These are phyloP conservation scores for Venustaconcha ellipsiformis DNA, from an alignment of 1,140 invertebrate genomes.

Conservation along the genomic window DNA sequence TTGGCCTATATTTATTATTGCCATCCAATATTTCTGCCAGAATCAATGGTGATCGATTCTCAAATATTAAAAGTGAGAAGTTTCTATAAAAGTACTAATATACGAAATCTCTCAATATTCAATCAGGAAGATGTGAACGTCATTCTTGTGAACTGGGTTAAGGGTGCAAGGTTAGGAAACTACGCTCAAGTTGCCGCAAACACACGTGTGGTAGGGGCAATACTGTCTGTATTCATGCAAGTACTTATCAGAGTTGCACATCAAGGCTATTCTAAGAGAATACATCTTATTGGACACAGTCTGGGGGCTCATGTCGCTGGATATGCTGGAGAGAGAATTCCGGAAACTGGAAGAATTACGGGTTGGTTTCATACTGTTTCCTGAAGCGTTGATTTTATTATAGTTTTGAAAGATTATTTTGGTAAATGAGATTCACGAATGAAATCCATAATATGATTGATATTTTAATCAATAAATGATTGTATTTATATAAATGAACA, in stretches of 20 bases:
- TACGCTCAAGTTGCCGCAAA: constrained; percentile 94
- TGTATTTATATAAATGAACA: not conserved
- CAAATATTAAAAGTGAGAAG: no score
- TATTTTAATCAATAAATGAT: not conserved
- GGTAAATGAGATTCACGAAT: not conserved
- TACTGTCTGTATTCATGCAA: constrained; percentile 82
- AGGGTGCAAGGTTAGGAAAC: constrained; percentile 84
- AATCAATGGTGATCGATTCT: no score
- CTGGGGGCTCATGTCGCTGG: constrained; percentile 89
- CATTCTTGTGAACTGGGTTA: constrained; percentile 94
- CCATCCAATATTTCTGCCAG: no score
- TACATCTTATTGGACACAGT: constrained; percentile 91
- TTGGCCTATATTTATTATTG: no score
- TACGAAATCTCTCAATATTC: no score
- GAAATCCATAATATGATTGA: not conserved
- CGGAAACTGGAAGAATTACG: constrained; percentile 82
- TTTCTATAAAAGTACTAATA: no score
- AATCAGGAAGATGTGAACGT: constrained; percentile 75
- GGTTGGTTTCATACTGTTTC: constrained; percentile 44
- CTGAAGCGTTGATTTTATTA: not conserved
- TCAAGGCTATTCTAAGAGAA: constrained; percentile 7
- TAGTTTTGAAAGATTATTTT: not conserved
- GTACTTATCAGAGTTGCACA: not conserved
- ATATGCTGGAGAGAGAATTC: constrained; percentile 88
- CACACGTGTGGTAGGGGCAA: constrained; percentile 89